Base-by-base conservation (phyloP, 2,888 invertebrate genomes). In the Clanis bilineata region DNA sequence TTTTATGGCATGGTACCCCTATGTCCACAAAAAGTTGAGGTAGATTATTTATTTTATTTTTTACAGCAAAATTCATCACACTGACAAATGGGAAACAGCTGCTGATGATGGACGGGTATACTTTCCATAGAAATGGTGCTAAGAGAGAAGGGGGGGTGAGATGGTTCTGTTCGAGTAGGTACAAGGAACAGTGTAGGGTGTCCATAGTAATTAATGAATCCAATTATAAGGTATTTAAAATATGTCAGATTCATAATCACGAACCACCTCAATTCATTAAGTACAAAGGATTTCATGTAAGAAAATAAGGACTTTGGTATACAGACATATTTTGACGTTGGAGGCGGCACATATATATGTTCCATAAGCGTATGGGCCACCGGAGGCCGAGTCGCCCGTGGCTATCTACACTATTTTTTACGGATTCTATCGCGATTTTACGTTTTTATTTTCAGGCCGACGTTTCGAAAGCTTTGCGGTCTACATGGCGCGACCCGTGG, bases 81-180 rank as follows among this genome's bases (percentile, higher is more conserved):
- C 56, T 57, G 9, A 12, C n/a, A 9, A 62, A 56, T 21, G 66
- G 65, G 2, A 55, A 57, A n/a, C 59, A 28, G 10, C 36, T 81
- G 36, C 61, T 72, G 7, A 58, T 73, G 61, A 44, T 72, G 7
- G 63, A 71, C 39, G 68, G 67, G 0, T 70, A 67, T 38, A 70
- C 63, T 6, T 71, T 63, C 56, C 68, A 67, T 22, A 71, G 64
- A 44, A 65, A 70, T 36, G 64, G 60, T 5, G 39, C 58, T 5
- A 60, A 44, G 22, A 39, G 63, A 38, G 41, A 56, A 12, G 64
- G 63, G 10, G 65, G 66, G 0, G 18, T 63, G 10, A 58, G 65
- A 44, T 65, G 66, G 66, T 57, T 56, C 12, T 66, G 66, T 38
- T 64, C 64, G 2, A 57, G 44, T 2, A 18, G 44, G 3, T 43